phyloP scores from a whole-genome alignment of 2,113 vertebrate species.

The Microcebus murinus region DNA sequence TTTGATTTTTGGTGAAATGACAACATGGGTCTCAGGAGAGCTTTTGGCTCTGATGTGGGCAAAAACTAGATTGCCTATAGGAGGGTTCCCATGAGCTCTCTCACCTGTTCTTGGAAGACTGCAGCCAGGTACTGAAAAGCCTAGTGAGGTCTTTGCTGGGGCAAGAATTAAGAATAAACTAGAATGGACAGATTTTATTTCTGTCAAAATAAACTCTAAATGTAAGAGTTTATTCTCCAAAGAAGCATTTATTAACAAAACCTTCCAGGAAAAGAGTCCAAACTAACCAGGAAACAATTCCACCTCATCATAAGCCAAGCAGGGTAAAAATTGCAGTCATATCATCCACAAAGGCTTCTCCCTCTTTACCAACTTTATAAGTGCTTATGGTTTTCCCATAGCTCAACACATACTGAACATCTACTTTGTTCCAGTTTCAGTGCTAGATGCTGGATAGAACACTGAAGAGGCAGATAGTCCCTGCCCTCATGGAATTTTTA shows the following conservation, averaged over 20 bases:
- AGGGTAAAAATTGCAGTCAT: neutral
- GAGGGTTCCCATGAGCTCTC: neutral
- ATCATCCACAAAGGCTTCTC: neutral
- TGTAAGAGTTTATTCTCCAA: neutral
- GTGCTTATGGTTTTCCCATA: neutral
- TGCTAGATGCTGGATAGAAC: neutral
- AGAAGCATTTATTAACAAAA: neutral
- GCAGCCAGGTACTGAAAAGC: neutral
- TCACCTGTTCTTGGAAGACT: neutral
- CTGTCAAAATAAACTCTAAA: neutral
- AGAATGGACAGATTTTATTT: neutral
- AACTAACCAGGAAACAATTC: neutral
- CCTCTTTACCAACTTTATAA: neutral
- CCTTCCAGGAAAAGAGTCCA: neutral
- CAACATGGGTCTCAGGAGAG: neutral
- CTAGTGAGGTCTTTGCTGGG: neutral
- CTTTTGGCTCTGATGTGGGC: neutral
- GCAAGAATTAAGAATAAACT: neutral
- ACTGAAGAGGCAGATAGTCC: neutral
- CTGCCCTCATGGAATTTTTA: neutral
- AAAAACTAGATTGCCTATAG: neutral
- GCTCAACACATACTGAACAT: neutral
- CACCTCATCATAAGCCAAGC: neutral
- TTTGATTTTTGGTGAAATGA: slow-evolving; percentile 1
- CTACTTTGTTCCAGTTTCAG: neutral